Percentiles rank a stretch among this genome's conserved stretches.
Evolutionary conservation across 2,113 vertebrate species (phyloP).

Genomic region (Tetrax tetrax): DNA sequence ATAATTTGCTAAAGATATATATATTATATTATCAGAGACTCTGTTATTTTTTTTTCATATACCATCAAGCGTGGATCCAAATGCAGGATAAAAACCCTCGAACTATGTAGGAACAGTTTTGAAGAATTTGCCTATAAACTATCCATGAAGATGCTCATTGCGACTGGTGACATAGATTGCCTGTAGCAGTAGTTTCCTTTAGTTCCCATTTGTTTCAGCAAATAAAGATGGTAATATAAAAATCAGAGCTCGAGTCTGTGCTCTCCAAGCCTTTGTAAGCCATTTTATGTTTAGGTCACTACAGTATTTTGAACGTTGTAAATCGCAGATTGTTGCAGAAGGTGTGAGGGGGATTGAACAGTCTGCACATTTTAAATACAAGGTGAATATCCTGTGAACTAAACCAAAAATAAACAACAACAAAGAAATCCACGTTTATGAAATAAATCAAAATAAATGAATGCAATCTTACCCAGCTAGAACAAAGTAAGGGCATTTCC

Average conservation of each 20-base stretch:
- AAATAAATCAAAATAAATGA: neutral
- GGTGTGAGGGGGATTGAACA: neutral
- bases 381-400: neutral
- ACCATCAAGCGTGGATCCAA: neutral
- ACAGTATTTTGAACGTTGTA: neutral
- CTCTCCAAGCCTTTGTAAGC: neutral
- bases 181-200: slow-evolving; percentile 2
- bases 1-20: neutral
- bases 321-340: neutral
- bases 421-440: neutral
- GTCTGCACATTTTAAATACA: neutral
- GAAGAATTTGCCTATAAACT: slow-evolving; percentile 26
- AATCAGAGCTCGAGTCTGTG: neutral
- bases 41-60: neutral
- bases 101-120: neutral
- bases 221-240: slow-evolving; percentile 45
- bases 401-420: neutral
- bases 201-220: slow-evolving; percentile 57
- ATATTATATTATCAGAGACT: neutral
- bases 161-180: neutral
- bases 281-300: neutral
- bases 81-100: neutral
- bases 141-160: neutral
- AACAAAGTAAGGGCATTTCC: neutral
- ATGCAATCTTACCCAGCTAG: neutral